Evolutionary conservation across 1,140 invertebrate genomes (phyloP).

Genomic region (Camponotus vicinus): DNA sequence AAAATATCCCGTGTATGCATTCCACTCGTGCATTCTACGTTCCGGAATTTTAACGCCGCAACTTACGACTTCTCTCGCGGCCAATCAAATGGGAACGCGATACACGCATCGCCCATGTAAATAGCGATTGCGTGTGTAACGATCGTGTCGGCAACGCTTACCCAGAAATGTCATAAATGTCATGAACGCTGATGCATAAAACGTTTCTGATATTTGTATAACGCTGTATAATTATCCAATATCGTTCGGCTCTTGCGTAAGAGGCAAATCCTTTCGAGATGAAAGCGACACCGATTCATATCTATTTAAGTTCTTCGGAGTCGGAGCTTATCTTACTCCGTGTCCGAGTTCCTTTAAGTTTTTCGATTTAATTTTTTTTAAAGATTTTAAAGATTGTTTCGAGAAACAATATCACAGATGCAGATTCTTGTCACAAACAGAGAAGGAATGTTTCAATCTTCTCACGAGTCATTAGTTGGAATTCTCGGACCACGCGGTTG

Average conservation of each 20-base stretch:
- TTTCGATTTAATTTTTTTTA: not conserved
- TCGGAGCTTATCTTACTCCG: conserved; percentile 2
- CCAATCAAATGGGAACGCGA: conserved; percentile 13
- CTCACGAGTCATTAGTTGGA: not conserved
- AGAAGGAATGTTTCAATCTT: not conserved
- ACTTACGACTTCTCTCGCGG: conserved; percentile 7
- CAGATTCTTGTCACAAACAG: not conserved
- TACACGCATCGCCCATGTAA: conserved; percentile 10
- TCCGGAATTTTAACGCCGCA: conserved; percentile 48
- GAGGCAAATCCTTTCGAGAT: not conserved
- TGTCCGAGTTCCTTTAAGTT: conserved; percentile 4
- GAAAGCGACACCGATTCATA: not conserved
- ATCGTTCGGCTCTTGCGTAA: not conserved
- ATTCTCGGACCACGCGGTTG: no score
- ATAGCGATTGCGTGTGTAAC: conserved; percentile 25
- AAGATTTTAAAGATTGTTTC: no score
- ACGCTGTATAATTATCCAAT: conserved; percentile 45
- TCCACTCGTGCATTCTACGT: conserved; percentile 8
- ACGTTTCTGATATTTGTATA: conserved; percentile 16
- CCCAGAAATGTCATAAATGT: conserved; percentile 21
- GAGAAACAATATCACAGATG: not conserved
- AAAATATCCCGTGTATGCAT: conserved; percentile 28
- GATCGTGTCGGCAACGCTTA: conserved; percentile 19
- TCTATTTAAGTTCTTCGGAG: conserved; percentile 28
- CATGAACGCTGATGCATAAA: conserved; percentile 11